Evolutionary conservation across 2,113 vertebrate genomes (phyloP).

Genomic region (Greenwoodochromis staneri): DNA sequence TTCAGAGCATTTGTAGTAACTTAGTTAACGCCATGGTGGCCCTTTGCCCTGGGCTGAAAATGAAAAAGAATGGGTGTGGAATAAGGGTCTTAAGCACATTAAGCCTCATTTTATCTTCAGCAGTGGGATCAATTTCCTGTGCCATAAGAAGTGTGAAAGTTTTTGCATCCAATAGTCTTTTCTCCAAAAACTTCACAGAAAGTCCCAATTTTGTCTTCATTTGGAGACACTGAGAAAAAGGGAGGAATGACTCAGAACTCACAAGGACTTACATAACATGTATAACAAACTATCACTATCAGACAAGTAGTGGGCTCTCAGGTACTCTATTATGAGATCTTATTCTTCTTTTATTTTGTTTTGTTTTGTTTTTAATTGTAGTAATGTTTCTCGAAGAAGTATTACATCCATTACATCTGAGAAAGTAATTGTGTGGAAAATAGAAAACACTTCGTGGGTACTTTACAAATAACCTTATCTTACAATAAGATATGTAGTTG

Average conservation of each 20-base stretch:
- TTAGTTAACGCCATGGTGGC: neutral
- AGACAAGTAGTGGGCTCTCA: neutral
- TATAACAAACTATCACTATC: neutral
- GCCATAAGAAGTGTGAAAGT: neutral
- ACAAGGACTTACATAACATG: neutral
- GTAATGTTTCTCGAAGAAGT: neutral
- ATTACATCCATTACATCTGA: neutral
- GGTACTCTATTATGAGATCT: neutral
- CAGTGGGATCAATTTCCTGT: neutral
- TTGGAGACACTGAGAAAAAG: neutral
- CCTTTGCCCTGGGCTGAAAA: neutral
- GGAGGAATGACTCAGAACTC: neutral
- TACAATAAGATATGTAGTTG: neutral
- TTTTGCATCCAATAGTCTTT: neutral
- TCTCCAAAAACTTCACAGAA: neutral
- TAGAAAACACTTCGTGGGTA: neutral
- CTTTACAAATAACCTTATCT: neutral
- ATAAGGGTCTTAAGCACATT: neutral
- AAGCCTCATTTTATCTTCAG: neutral
- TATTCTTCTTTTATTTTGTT: neutral
- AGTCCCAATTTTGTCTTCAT: neutral
- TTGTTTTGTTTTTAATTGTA: fast-evolving
- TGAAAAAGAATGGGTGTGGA: neutral
- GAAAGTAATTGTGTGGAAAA: neutral
- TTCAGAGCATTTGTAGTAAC: neutral